Base-by-base conservation (phyloP, 1,140 invertebrate species). In the Zaprionus inermis region DNA sequence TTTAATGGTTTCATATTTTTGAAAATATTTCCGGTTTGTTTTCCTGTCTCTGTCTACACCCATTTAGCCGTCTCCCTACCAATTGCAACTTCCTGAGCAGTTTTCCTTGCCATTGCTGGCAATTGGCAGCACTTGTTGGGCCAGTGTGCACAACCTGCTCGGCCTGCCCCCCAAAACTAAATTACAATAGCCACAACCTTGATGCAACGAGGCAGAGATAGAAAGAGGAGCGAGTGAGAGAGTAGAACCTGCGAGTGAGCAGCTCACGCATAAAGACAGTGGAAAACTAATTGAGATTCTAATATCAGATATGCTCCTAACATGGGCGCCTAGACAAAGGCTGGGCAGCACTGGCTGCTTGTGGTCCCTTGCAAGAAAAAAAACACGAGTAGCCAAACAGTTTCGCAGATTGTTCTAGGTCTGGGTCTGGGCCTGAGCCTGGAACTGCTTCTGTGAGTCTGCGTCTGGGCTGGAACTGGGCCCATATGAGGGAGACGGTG, bases 231-330 rank as follows among this genome's bases (percentile, higher is more conserved):
- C 14, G 1, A 6, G 14, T 5, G 5, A n/a, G 38, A 2, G 38
- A 41, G 6, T 14, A 20, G 5, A 46, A 38, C 56, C 61, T 49
- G 36, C 34, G 67, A 79, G 16, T 24, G 22, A 28, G 24, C 3
- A 28, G 66, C 77, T 55, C 76, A 86, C 80, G 82, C 79, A 73
- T 76, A 75, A 81, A 76, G 76, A 76, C 76, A 69, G 73, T 89
- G 80, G 58, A 86, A 86, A 85, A 83, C 84, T 88, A 88, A 86
- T 86, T 86, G 83, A 86, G 83, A 86, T 86, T 86, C 83, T 86
- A 86, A 86, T 86, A 86, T 86, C 83, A 86, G 83, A 86, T 86
- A 86, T 28, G 84, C 72, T 36, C 59, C 49, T 70, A 69, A 89
- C 72, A 81, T 79, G 84, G 63, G 71, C 83, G 82, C 82, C 75